A percentile compares a stretch with the other conserved stretches of the same genome.
Evolutionary conservation across 64 coral and sea anemone genomes (phyloP).

Genomic region (Porites lutea): DNA sequence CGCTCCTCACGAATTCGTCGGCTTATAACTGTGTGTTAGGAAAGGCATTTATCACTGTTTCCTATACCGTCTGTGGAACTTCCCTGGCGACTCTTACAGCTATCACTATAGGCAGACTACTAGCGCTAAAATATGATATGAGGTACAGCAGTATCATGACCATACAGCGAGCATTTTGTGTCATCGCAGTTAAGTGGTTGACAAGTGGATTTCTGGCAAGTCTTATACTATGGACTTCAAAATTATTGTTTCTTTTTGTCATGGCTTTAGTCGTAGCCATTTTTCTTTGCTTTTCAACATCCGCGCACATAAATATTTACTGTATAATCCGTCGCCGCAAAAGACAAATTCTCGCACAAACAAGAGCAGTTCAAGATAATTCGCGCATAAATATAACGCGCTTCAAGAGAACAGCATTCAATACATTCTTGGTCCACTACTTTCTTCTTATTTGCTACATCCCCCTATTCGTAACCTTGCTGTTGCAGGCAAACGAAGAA

Average conservation of each 20-base stretch:
- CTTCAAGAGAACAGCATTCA: neutral
- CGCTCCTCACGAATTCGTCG: neutral
- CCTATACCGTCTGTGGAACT: neutral
- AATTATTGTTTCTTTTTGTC: neutral
- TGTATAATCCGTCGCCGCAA: neutral
- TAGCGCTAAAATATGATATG: neutral
- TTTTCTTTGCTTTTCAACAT: neutral
- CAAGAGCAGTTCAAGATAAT: neutral
- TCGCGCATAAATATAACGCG: neutral
- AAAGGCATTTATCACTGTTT: neutral
- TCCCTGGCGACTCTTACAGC: neutral
- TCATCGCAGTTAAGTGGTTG: neutral
- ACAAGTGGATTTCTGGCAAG: neutral
- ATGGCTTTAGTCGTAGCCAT: neutral
- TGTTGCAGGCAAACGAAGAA: neutral
- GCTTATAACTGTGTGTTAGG: neutral
- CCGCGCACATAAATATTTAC: neutral
- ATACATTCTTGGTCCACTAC: neutral
- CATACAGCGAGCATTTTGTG: neutral
- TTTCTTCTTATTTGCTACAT: conserved; percentile 10
- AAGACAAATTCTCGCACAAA: neutral
- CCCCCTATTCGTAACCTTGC: neutral
- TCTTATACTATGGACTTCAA: neutral
- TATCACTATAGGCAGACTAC: neutral
- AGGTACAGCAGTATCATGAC: neutral